Percentiles rank a stretch among this genome's conserved stretches.
Evolutionary conservation across 2,113 vertebrate genomes (phyloP).

Genomic region (Mus musculus): GRCm39 chr7:105799001-105799500

Average conservation of each 20-base stretch:
- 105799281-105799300: neutral
- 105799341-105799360: neutral
- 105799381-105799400: neutral
- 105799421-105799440: slow-evolving; percentile 31
- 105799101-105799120: neutral
- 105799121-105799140: neutral
- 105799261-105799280: neutral
- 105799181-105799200: neutral
- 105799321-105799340: neutral
- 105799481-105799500: neutral
- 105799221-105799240: neutral
- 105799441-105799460: slow-evolving; percentile 29
- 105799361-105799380: neutral
- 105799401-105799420: neutral
- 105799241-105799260: neutral
- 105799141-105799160: neutral
- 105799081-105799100: neutral
- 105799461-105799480: neutral
- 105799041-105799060: neutral
- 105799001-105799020: neutral
- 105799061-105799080: neutral
- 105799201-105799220: neutral
- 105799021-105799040: neutral
- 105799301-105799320: neutral
- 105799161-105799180: neutral